Base-by-base conservation (phyloP, 2,797 vertebrate species). In the Pangasius mekongensis region DNA sequence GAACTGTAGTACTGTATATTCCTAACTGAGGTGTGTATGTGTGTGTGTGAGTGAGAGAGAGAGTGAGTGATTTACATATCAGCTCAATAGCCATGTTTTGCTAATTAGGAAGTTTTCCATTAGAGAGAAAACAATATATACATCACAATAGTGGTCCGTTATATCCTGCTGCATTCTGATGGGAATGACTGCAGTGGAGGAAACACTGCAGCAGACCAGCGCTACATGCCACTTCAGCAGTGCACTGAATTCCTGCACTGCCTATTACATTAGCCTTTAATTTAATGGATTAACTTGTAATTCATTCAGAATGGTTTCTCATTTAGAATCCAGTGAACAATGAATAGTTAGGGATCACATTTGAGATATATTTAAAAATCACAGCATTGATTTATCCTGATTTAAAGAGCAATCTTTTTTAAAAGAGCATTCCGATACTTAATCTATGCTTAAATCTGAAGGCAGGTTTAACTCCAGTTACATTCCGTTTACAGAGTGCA, bases 81-180 rank as follows among this genome's bases (percentile, higher is more conserved):
- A 43, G 30, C 33, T 85, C 84, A 76, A 81, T 83, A 30, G 33
- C 80, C 33, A 73, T 86, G 24, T 69, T 80, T 76, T 88, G 69
- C 77, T 89, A 47, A 81, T 62, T 69, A 86, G 74, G 54, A 88
- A 16, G 49, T 66, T 43, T 89, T 87, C 77, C 80, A 85, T 88
- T 87, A 84, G n/a, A 85, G 22, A 62, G 77, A 84, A 87, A 86
- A 84, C 27, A 5, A 67, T 86, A 84, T 78, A 87, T 90, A 86
- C 87, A 86, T 87, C 77, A 80, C 87, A 86, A 86, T 85, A 86
- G 85, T 52, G 87, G 69, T 71, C 33, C 67, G 52, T 36, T 89
- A 66, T 64, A 77, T 89, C 86, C 85, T 92, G 91, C 91, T 91
- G 91, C 91, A 92, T 92, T 91, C 89, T 89, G 90, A 90, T 89